A percentile compares a stretch with the other conserved stretches of the same genome.
phyloP scores from a whole-genome alignment of 2,113 vertebrate genomes.

The Guaruba guarouba region DNA sequence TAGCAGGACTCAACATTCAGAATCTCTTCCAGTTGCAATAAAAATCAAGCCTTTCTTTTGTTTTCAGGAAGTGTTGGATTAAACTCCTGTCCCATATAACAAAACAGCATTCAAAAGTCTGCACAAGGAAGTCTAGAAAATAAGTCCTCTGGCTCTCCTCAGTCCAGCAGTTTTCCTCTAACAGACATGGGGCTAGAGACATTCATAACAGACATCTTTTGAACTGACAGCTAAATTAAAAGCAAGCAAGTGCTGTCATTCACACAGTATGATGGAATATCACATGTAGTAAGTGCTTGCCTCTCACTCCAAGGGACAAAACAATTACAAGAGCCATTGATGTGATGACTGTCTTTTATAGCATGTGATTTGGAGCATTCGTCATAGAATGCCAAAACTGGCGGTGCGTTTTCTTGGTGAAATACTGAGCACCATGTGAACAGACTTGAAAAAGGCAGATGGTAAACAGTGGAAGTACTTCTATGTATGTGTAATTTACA shows the following conservation, averaged over 20 bases:
- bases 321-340: slow-evolving; percentile 59
- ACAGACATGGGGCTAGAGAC: slow-evolving; percentile 24
- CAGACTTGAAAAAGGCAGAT: slow-evolving; percentile 68
- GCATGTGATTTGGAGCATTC: slow-evolving; percentile 61
- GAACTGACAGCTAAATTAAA: slow-evolving; percentile 63
- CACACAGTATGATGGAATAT: slow-evolving; percentile 55
- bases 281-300: slow-evolving; percentile 62
- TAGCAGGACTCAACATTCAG: neutral
- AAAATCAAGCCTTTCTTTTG: neutral
- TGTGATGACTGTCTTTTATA: slow-evolving; percentile 60
- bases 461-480: slow-evolving; percentile 62
- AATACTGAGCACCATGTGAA: slow-evolving; percentile 58
- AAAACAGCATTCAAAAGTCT: neutral
- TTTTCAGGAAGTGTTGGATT: neutral
- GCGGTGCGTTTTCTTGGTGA: slow-evolving; percentile 47
- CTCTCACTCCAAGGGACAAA: slow-evolving; percentile 66
- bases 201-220: slow-evolving; percentile 47
- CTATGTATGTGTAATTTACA: slow-evolving; percentile 67
- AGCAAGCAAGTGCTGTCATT: slow-evolving; percentile 55
- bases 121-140: neutral
- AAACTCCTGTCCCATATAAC: neutral
- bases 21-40: neutral
- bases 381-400: slow-evolving; percentile 62
- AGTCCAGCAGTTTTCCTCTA: slow-evolving; percentile 15
- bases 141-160: neutral